Conservation (phyloP, 2,888 invertebrate genomes). For the Phaedon cochleariae region DNA sequence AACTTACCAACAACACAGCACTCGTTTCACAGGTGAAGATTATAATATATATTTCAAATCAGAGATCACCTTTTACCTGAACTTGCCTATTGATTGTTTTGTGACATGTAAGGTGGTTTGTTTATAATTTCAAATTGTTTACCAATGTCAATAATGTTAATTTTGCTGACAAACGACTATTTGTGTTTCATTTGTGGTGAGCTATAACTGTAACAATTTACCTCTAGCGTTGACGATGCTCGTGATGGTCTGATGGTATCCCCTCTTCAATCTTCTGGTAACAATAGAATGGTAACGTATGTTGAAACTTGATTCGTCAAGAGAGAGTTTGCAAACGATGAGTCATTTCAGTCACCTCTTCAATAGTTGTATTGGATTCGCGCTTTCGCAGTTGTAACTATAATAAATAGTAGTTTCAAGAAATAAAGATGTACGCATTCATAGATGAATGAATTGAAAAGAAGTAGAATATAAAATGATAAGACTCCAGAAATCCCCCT, state of each 20-base stretch:
- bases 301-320: not conserved
- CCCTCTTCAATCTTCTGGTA: not conserved
- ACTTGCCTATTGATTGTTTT: no score
- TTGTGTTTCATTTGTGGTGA: not conserved
- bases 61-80: no score
- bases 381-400: no score
- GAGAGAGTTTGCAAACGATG: not conserved
- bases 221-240: not conserved
- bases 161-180: not conserved
- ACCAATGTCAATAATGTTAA: not conserved
- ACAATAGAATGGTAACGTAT: not conserved
- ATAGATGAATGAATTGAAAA: no score
- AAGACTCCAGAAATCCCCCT: no score
- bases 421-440: no score
- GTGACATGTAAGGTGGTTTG: no score
- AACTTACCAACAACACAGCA: not conserved
- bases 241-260: not conserved
- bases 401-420: no score
- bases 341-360: not conserved
- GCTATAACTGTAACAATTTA: not conserved
- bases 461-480: no score
- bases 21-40: not conserved
- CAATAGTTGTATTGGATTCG: no score
- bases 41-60: no score
- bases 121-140: not conserved